Percentiles rank a stretch among this genome's conserved stretches.
Evolutionary conservation across 2,113 vertebrate genomes (phyloP).

Genomic region (Tachysurus fulvidraco): DNA sequence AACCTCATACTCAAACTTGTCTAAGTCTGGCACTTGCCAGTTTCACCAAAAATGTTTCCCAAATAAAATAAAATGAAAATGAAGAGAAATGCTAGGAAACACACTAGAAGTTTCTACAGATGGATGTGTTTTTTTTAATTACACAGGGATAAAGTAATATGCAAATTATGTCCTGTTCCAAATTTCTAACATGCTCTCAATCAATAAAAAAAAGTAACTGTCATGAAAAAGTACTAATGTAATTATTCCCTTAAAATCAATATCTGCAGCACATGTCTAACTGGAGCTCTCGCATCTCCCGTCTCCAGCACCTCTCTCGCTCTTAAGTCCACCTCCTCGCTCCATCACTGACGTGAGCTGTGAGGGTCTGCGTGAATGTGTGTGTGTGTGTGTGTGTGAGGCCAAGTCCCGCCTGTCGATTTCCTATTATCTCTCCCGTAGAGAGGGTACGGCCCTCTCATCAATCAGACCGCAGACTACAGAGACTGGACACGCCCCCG

Average conservation of each 20-base stretch:
- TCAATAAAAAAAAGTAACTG: not conserved
- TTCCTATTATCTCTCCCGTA: constrained; percentile 80
- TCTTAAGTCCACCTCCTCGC: constrained; percentile 66
- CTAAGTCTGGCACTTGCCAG: not conserved
- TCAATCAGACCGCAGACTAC: constrained; percentile 73
- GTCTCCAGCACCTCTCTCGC: constrained; percentile 57
- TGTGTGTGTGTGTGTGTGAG: constrained; percentile 55
- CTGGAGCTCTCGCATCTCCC: constrained; percentile 64
- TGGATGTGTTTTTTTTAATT: not conserved
- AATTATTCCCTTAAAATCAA: constrained; percentile 24
- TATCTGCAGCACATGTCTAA: not conserved
- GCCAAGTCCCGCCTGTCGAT: constrained; percentile 74
- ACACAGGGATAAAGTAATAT: not conserved
- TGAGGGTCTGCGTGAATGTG: not conserved
- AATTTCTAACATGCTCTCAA: not conserved
- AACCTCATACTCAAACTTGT: not conserved
- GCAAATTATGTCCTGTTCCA: not conserved
- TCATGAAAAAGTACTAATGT: not conserved
- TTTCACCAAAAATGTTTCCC: not conserved
- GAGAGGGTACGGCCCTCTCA: constrained; percentile 72
- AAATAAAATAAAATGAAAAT: not conserved
- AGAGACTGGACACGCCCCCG: constrained; percentile 44
- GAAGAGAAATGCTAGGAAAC: not conserved
- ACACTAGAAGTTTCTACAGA: not conserved
- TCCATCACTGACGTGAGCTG: constrained; percentile 62